phyloP scores from a whole-genome alignment of 35 echinoderm and acorn worm species.

The Eucidaris tribuloides region DNA sequence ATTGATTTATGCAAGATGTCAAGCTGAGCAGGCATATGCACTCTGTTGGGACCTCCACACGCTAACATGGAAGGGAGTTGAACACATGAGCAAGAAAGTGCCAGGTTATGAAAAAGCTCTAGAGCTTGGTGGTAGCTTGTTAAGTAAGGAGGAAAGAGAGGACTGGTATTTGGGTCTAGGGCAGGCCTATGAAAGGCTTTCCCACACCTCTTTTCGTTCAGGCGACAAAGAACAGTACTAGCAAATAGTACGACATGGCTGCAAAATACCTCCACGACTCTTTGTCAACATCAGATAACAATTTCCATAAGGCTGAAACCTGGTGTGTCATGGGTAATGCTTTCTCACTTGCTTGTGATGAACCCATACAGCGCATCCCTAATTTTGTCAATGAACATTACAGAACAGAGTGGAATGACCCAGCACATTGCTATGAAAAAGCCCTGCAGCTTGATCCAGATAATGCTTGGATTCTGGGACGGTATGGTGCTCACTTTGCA shows the following conservation, averaged over 20 bases:
- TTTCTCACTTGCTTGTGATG: not conserved
- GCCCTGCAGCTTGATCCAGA: not conserved
- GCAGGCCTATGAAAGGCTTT: constrained; percentile 17
- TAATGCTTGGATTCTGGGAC: not conserved
- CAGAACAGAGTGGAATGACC: not conserved
- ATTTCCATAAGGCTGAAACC: not conserved
- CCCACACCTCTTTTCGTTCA: not conserved
- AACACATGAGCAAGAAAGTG: not conserved
- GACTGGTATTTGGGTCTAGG: constrained; percentile 5
- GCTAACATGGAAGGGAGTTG: not conserved
- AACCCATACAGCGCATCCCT: not conserved
- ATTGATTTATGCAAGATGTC: not conserved
- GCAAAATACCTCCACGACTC: not conserved
- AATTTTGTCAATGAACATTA: not conserved
- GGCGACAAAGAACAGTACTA: not conserved
- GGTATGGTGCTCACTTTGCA: not conserved
- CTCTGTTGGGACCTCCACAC: not conserved
- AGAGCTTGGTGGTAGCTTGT: not conserved
- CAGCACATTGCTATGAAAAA: not conserved
- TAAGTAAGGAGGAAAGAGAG: not conserved
- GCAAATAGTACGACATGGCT: not conserved
- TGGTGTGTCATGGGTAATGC: constrained; percentile 17
- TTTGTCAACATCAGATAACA: not conserved
- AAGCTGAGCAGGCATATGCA: not conserved
- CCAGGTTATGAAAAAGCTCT: not conserved